A percentile compares a stretch with the other conserved stretches of the same genome.
phyloP scores from a whole-genome alignment of 2,113 vertebrate species.

The Paramormyrops kingsleyae region DNA sequence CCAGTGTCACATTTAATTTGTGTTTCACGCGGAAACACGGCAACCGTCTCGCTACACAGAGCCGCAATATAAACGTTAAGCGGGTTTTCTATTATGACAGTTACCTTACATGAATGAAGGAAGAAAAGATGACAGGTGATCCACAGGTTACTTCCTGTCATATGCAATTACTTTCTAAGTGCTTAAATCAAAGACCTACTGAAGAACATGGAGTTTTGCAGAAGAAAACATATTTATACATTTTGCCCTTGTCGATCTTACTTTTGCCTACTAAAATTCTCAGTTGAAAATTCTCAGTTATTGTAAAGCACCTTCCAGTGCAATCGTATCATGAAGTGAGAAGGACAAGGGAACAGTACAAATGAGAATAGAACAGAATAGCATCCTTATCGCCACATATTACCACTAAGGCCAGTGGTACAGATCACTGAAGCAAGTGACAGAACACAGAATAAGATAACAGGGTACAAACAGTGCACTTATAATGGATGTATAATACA shows the following conservation, averaged over 20 bases:
- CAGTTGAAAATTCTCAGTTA: neutral
- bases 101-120: conserved; percentile 41
- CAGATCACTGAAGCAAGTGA: neutral
- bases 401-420: neutral
- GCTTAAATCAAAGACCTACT: conserved; percentile 35
- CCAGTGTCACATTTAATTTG: conserved; percentile 41
- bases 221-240: neutral
- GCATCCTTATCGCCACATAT: neutral
- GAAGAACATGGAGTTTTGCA: conserved; percentile 27
- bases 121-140: conserved; percentile 31
- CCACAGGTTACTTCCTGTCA: conserved; percentile 46
- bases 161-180: conserved; percentile 54
- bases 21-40: conserved; percentile 25
- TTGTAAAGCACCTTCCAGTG: neutral
- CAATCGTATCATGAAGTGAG: neutral
- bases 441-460: neutral
- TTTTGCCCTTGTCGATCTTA: neutral
- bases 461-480: neutral
- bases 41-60: conserved; percentile 31
- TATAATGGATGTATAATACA: neutral
- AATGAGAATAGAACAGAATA: neutral
- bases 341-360: neutral
- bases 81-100: conserved; percentile 39
- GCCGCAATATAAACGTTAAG: conserved; percentile 41
- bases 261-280: neutral